Percentiles rank a stretch among this genome's conserved stretches.
Conservation (phyloP, 2,797 vertebrate species). For the Lutra lutra region DNA sequence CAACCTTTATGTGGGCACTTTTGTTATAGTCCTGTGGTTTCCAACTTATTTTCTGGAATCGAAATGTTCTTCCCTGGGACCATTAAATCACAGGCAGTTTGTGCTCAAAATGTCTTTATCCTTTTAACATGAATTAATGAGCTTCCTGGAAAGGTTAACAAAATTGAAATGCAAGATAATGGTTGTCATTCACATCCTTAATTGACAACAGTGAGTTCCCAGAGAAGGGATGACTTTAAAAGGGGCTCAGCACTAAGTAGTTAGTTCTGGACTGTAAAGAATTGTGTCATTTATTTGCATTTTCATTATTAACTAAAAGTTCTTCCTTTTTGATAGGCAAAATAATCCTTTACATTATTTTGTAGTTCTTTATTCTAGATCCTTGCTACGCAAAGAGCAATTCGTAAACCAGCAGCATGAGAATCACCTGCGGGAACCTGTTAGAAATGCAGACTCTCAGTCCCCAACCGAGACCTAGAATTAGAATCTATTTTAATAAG, state of each 20-base stretch:
- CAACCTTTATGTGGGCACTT: background rate
- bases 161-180: background rate
- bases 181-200: background rate
- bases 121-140: conserved; percentile 47
- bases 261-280: background rate
- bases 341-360: background rate
- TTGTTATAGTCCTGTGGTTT: background rate
- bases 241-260: background rate
- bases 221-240: background rate
- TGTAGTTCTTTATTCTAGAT: background rate
- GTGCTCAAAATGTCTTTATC: conserved; percentile 18
- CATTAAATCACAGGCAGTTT: conserved; percentile 27
- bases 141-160: conserved; percentile 33
- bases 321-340: background rate
- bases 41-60: background rate
- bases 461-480: background rate
- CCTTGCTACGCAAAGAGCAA: background rate
- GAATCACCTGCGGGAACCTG: background rate
- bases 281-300: background rate
- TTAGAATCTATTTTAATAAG: background rate
- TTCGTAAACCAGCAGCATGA: background rate
- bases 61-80: background rate
- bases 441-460: background rate
- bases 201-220: background rate
- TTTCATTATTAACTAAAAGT: background rate